Evolutionary conservation across 2,888 invertebrate genomes (phyloP).

Genomic region (Eristalis intricaria): DNA sequence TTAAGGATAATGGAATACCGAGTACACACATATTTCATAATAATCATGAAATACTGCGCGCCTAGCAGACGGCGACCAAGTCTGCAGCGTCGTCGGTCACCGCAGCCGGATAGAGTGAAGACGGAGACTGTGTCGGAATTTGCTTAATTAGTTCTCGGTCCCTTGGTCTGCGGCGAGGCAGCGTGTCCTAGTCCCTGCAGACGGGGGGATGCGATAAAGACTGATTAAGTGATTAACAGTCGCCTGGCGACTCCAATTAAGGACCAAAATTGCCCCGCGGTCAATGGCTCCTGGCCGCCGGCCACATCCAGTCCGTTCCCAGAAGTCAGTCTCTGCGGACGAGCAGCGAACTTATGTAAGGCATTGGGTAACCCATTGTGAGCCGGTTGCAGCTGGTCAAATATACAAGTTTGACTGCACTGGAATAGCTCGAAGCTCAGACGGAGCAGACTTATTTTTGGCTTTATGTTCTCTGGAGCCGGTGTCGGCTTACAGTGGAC

Average conservation of each 20-base stretch:
- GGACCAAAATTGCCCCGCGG: constrained; percentile 42
- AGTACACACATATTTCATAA: constrained; percentile 66
- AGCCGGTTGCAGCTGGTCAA: neutral
- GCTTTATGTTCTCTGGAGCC: constrained; percentile 27
- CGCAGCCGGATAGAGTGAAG: neutral
- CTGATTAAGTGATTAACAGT: constrained; percentile 66
- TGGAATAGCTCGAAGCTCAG: neutral
- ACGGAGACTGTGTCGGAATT: constrained; percentile 21
- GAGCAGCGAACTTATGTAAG: neutral
- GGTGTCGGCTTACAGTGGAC: neutral
- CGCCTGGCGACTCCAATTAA: constrained; percentile 35
- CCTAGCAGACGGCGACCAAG: constrained; percentile 12
- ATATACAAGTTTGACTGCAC: neutral
- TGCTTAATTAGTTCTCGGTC: constrained; percentile 56
- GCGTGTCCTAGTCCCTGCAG: neutral
- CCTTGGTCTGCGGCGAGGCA: neutral
- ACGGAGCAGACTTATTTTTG: neutral
- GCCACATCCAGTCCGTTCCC: neutral
- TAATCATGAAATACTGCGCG: constrained; percentile 67
- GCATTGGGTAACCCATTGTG: constrained; percentile 24
- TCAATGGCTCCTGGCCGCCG: constrained; percentile 3
- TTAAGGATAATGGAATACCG: constrained; percentile 71
- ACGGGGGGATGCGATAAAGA: constrained; percentile 25
- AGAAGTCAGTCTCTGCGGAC: constrained; percentile 14
- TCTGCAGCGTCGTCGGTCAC: neutral